Percentiles rank a stretch among this genome's conserved stretches.
Evolutionary conservation across 2,113 vertebrate genomes (phyloP).

Genomic region (Leucosticte australis): DNA sequence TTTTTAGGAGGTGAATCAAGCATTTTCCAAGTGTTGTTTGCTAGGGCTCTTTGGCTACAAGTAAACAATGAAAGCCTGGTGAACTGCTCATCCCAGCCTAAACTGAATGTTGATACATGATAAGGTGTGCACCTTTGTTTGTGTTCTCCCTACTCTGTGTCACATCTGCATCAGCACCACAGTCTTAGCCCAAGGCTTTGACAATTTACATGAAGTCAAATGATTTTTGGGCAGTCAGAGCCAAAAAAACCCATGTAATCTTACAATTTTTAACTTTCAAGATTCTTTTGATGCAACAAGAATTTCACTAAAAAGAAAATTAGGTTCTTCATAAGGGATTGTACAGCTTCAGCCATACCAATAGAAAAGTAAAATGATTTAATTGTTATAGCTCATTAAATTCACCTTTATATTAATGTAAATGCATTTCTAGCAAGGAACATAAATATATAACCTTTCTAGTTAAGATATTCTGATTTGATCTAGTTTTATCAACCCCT

Average conservation of each 20-base stretch:
- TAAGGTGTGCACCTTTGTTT: neutral
- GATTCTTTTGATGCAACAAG: neutral
- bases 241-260: neutral
- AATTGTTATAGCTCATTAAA: neutral
- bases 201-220: neutral
- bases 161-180: neutral
- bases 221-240: neutral
- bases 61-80: neutral
- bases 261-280: neutral
- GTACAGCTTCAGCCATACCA: neutral
- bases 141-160: accelerated
- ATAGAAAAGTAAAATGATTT: neutral
- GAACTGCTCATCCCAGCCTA: neutral
- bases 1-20: neutral
- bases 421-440: neutral
- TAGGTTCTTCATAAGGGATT: neutral
- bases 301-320: neutral
- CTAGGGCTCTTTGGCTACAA: neutral
- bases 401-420: neutral
- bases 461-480: neutral
- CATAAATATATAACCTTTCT: neutral
- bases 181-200: neutral
- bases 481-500: neutral
- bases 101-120: accelerated
- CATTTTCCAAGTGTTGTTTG: neutral